Evolutionary conservation across 2,113 vertebrate species (phyloP).

Genomic region (Desmodus rotundus): DNA sequence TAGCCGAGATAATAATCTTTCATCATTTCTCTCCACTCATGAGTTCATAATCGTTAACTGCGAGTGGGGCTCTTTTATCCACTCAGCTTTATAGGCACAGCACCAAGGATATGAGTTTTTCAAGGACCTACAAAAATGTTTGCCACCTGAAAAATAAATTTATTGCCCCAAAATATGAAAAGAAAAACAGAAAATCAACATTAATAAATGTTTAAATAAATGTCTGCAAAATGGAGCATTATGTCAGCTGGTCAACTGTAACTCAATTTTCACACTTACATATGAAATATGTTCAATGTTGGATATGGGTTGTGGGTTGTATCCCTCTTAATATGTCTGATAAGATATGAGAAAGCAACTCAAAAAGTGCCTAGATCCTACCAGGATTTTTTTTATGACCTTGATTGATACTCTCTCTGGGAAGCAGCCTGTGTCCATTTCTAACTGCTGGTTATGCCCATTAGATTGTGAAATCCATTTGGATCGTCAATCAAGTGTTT

Average conservation of each 20-base stretch:
- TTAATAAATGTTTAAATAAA: constrained; percentile 25
- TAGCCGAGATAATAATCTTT: constrained; percentile 56
- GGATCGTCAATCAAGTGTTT: background rate
- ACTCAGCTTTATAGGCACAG: constrained; percentile 37
- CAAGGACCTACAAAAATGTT: constrained; percentile 35
- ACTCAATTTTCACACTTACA: constrained; percentile 18
- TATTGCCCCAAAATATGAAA: constrained; percentile 32
- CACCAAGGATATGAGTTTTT: constrained; percentile 27
- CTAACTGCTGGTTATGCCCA: background rate
- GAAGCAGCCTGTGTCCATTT: constrained; percentile 22
- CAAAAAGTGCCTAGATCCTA: background rate
- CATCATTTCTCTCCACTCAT: constrained; percentile 51
- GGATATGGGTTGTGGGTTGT: background rate
- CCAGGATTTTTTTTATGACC: background rate
- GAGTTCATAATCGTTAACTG: constrained; percentile 59
- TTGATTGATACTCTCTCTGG: background rate
- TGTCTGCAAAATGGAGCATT: constrained; percentile 21
- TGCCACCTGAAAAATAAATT: constrained; percentile 29
- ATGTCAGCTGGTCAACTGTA: background rate
- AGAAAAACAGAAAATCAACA: constrained; percentile 29
- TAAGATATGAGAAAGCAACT: background rate
- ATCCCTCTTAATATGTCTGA: background rate
- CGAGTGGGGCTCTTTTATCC: constrained; percentile 18
- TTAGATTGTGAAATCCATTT: constrained; percentile 22
- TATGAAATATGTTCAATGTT: constrained; percentile 28